Percentiles rank a stretch among this genome's conserved stretches.
Evolutionary conservation across 2,113 vertebrate genomes (phyloP).

Genomic region (Tilapia sparmanii): DNA sequence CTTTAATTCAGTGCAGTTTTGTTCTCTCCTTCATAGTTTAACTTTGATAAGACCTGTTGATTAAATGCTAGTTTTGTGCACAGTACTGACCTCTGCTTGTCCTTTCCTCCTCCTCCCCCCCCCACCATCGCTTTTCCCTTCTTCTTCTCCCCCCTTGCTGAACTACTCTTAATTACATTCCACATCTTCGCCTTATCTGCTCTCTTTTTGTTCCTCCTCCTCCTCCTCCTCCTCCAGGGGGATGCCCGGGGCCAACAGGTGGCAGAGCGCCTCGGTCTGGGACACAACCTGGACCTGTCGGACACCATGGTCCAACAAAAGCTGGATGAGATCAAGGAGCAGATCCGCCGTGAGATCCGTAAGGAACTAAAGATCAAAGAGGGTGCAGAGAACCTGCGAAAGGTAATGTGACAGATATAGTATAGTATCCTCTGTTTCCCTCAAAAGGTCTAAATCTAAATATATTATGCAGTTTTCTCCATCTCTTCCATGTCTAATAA

Average conservation of each 20-base stretch:
- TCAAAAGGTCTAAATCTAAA: neutral
- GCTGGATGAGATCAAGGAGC: slow-evolving; percentile 94
- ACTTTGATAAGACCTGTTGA: neutral
- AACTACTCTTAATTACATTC: slow-evolving; percentile 6
- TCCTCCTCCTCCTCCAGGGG: slow-evolving; percentile 67
- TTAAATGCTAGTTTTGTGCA: neutral
- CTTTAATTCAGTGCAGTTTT: neutral
- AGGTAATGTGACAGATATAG: slow-evolving; percentile 40
- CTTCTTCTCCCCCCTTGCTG: slow-evolving; percentile 23
- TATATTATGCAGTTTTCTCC: neutral
- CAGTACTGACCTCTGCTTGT: neutral
- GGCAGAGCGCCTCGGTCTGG: slow-evolving; percentile 82
- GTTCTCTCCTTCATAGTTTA: neutral
- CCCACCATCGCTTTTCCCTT: neutral
- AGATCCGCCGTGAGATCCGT: slow-evolving; percentile 97
- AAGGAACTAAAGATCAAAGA: slow-evolving; percentile 99
- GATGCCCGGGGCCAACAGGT: slow-evolving; percentile 84
- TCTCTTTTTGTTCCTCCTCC: neutral
- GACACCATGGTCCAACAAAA: slow-evolving; percentile 95
- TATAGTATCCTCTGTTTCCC: neutral
- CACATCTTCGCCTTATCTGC: neutral
- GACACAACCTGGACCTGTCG: slow-evolving; percentile 88
- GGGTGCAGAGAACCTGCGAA: slow-evolving; percentile 95
- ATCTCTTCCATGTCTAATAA: neutral
- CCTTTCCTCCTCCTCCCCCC: neutral